These are phyloP conservation scores for Elegia similella DNA, from an alignment of 2,888 invertebrate species.

Conservation along the genomic window DNA sequence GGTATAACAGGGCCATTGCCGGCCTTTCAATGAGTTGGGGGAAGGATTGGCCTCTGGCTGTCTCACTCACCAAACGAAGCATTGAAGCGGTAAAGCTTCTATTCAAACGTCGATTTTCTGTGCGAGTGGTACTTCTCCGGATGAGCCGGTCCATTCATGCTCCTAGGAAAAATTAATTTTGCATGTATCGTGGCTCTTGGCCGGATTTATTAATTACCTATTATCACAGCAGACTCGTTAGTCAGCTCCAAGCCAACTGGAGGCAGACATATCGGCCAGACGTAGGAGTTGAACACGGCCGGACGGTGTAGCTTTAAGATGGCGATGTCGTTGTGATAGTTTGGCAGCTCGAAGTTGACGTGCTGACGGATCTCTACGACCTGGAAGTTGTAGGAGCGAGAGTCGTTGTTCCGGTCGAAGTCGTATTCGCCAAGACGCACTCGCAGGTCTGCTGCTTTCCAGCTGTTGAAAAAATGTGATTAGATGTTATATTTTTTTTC, in stretches of 20 bases:
- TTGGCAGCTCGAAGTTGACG: conserved; percentile 84
- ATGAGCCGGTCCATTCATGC: too few relatives aligned
- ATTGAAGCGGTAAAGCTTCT: too few relatives aligned
- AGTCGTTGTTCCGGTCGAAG: conserved; percentile 84
- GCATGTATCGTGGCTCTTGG: too few relatives aligned
- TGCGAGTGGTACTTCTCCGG: too few relatives aligned
- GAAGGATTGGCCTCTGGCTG: too few relatives aligned
- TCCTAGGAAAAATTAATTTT: too few relatives aligned
- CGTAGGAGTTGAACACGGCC: conserved; percentile 87
- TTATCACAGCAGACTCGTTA: conserved; percentile 84
- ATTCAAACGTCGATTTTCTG: too few relatives aligned
- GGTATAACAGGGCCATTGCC: too few relatives aligned
- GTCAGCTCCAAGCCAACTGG: conserved; percentile 82
- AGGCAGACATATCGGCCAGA: conserved; percentile 93
- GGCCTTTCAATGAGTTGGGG: too few relatives aligned
- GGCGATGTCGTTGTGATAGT: conserved; percentile 90
- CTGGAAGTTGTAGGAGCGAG: conserved; percentile 86
- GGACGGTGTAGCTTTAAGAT: conserved; percentile 85
- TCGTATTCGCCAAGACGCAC: conserved; percentile 93
- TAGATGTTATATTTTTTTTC: too few relatives aligned
- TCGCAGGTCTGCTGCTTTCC: conserved; percentile 81
- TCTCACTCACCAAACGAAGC: too few relatives aligned
- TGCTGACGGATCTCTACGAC: conserved; percentile 85
- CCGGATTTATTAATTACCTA: too few relatives aligned
- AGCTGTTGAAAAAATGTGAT: conserved; percentile 55